Conservation (phyloP, 1,140 invertebrate genomes). For the Caenorhabditis inopinata region DNA sequence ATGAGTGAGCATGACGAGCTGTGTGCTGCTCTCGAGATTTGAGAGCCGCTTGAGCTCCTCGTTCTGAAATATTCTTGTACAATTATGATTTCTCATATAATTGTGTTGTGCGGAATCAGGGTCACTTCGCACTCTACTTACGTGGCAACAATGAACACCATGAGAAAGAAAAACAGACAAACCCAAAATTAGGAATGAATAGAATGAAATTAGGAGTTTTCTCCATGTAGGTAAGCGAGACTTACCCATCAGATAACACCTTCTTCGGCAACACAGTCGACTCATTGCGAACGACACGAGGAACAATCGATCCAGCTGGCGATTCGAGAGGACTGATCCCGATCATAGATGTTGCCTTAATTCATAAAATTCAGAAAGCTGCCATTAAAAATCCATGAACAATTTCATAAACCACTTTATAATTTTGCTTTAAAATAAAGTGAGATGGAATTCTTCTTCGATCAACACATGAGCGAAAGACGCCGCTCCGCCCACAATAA, state of each 20-base stretch:
- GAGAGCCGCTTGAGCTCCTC: no score
- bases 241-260: slow-evolving; percentile 20
- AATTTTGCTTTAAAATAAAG: background rate
- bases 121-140: no score
- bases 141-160: slow-evolving; percentile 26
- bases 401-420: background rate
- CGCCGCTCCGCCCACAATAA: background rate
- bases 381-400: no score
- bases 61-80: no score
- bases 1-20: background rate
- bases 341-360: background rate
- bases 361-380: no score
- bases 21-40: background rate
- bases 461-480: no score
- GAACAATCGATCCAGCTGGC: background rate
- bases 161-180: no score
- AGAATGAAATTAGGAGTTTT: background rate
- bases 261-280: slow-evolving; percentile 38
- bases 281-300: slow-evolving; percentile 7
- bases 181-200: no score
- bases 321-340: slow-evolving; percentile 1
- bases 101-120: no score
- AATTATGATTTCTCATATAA: no score
- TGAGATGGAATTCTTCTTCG: no score
- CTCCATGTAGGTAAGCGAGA: slow-evolving; percentile 9